Percentiles rank a stretch among this genome's conserved stretches.
Conservation (phyloP, 1,140 invertebrate species). For the Danaus plexippus region DNA sequence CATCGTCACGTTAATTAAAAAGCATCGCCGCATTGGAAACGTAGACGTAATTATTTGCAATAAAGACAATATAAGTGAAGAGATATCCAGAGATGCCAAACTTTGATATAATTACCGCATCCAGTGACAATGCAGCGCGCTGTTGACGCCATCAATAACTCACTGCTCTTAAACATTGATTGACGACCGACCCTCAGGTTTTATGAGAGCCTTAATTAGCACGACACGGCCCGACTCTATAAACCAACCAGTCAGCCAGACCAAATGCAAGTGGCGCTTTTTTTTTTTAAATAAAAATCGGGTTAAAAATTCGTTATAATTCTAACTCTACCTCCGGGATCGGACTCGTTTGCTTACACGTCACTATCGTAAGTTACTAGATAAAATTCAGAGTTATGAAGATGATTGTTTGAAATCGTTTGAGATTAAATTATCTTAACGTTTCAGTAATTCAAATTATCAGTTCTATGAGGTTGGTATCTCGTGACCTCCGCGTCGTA, state of each 20-base stretch:
- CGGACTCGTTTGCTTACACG: no score
- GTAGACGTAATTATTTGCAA: no score
- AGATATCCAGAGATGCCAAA: neutral
- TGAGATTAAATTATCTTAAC: slow-evolving; percentile 8
- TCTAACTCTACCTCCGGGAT: no score
- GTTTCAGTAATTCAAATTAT: slow-evolving; percentile 22
- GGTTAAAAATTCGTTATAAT: slow-evolving; percentile 5
- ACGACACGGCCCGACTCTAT: slow-evolving; percentile 42
- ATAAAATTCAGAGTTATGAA: no score
- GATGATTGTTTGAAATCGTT: neutral
- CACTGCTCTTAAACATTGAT: slow-evolving; percentile 47
- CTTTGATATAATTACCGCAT: slow-evolving; percentile 9
- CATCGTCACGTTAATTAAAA: no score
- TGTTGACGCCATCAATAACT: slow-evolving; percentile 36
- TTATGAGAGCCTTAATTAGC: slow-evolving; percentile 52
- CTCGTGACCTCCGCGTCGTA: slow-evolving; percentile 35
- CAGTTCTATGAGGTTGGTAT: slow-evolving; percentile 36
- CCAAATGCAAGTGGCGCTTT: slow-evolving; percentile 21
- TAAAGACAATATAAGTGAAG: no score
- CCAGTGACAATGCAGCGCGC: slow-evolving; percentile 7
- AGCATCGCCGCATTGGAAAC: no score
- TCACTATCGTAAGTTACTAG: no score
- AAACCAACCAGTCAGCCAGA: slow-evolving; percentile 19
- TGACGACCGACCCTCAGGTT: slow-evolving; percentile 46
- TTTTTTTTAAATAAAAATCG: slow-evolving; percentile 14